Evolutionary conservation across 2,888 invertebrate species (phyloP).

Genomic region (Pollenia griseotomentosa): DNA sequence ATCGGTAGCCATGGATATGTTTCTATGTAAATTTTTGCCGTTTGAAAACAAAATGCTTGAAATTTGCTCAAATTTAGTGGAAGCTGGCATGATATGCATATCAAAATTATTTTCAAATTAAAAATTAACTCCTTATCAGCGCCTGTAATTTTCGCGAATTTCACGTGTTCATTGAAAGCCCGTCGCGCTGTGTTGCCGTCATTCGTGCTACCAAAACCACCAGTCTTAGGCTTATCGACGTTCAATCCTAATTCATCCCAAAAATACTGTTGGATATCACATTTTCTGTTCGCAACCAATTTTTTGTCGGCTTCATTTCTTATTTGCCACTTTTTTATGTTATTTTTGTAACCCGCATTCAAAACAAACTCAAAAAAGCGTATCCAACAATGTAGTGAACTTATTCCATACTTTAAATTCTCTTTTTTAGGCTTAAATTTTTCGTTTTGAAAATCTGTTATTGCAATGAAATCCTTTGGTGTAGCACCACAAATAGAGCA

Average conservation of each 20-base stretch:
- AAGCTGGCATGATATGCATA: too few relatives aligned
- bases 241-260: constrained; percentile 21
- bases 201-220: constrained; percentile 11
- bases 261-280: constrained; percentile 19
- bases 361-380: constrained; percentile 19
- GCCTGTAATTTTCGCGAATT: too few relatives aligned
- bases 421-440: constrained; percentile 15
- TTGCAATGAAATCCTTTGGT: constrained; percentile 7
- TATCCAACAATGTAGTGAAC: constrained; percentile 19
- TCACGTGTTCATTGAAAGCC: too few relatives aligned
- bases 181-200: too few relatives aligned
- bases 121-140: too few relatives aligned
- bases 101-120: too few relatives aligned
- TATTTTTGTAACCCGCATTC: constrained; percentile 32
- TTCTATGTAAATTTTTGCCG: too few relatives aligned
- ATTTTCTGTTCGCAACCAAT: constrained; percentile 28
- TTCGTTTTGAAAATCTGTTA: constrained; percentile 24
- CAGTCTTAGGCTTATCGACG: constrained; percentile 40
- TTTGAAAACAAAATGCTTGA: too few relatives aligned
- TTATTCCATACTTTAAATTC: constrained; percentile 23
- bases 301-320: constrained; percentile 24
- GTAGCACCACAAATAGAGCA: constrained; percentile 1
- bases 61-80: too few relatives aligned
- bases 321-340: constrained; percentile 39
- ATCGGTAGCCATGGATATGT: too few relatives aligned